Evolutionary conservation across 2,113 vertebrate species (phyloP).

Genomic region (Suncus etruscus): DNA sequence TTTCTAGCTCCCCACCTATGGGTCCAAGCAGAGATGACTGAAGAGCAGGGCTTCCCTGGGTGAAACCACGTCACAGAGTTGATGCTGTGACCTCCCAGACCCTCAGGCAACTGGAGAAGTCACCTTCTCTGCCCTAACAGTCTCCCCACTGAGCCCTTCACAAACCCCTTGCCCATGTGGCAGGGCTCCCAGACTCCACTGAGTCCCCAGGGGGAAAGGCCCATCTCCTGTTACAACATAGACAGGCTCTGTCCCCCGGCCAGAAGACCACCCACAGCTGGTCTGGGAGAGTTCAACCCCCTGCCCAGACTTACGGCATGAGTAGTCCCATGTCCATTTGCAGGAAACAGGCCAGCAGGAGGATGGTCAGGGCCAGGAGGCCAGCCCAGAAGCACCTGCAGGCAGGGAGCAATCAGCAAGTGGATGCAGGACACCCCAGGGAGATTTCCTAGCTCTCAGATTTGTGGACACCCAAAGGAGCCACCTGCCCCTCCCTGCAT

Average conservation of each 20-base stretch:
- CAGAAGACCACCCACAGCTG: background rate
- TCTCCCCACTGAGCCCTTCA: background rate
- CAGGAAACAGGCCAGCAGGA: slow-evolving; percentile 30
- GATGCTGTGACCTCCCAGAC: no score
- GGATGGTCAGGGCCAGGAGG: background rate
- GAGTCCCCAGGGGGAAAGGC: background rate
- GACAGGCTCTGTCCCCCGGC: background rate
- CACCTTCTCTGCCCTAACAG: no score
- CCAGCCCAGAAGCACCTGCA: slow-evolving; percentile 34
- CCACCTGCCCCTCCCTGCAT: no score
- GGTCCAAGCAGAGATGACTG: background rate
- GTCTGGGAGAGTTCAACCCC: background rate
- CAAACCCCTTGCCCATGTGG: background rate
- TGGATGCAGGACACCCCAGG: background rate
- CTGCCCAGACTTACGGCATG: slow-evolving; percentile 45
- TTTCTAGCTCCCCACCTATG: background rate
- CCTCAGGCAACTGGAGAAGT: no score
- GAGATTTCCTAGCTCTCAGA: no score
- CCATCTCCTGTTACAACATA: background rate
- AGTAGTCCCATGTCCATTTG: background rate
- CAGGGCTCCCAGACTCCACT: background rate
- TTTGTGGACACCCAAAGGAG: no score
- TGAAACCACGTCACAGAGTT: background rate
- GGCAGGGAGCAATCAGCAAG: background rate
- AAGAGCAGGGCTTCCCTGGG: background rate